Evolutionary conservation across 1,140 invertebrate species (phyloP).

Genomic region (Procambarus clarkii): DNA sequence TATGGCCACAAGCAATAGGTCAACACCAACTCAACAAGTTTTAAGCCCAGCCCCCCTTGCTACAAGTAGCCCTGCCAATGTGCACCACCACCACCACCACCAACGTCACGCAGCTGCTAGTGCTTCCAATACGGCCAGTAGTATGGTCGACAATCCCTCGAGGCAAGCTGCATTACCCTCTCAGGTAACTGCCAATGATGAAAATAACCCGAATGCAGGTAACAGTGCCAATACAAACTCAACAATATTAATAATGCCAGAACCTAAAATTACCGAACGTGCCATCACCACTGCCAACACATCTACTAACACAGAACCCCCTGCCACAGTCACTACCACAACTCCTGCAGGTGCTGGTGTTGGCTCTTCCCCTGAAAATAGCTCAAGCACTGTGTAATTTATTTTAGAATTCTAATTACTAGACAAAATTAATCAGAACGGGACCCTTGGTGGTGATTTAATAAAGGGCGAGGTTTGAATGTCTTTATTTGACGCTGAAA

Average conservation of each 20-base stretch:
- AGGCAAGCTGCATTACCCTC: constrained; percentile 40
- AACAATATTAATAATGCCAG: constrained; percentile 37
- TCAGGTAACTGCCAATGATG: constrained; percentile 59
- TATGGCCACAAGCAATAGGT: constrained; percentile 51
- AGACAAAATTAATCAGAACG: neutral
- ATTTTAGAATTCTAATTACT: neutral
- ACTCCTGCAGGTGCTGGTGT: constrained; percentile 14
- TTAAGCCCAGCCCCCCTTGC: constrained; percentile 53
- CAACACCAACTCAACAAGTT: constrained; percentile 62
- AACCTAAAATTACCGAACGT: constrained; percentile 62
- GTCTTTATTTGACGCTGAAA: neutral
- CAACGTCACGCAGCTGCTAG: constrained; percentile 15
- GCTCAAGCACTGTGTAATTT: constrained; percentile 38
- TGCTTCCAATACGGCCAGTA: constrained; percentile 19
- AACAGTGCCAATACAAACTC: constrained; percentile 63
- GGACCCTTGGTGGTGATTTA: neutral
- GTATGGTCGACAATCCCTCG: constrained; percentile 23
- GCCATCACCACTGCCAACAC: constrained; percentile 35
- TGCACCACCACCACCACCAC: constrained; percentile 38
- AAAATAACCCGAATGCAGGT: constrained; percentile 67
- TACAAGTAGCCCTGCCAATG: constrained; percentile 50
- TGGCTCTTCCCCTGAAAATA: constrained; percentile 17
- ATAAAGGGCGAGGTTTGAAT: neutral
- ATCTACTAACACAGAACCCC: constrained; percentile 26
- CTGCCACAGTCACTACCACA: constrained; percentile 9